A percentile compares a stretch with the other conserved stretches of the same genome.
Conservation (phyloP, 2,113 vertebrate species). For the Emberiza fucata region DNA sequence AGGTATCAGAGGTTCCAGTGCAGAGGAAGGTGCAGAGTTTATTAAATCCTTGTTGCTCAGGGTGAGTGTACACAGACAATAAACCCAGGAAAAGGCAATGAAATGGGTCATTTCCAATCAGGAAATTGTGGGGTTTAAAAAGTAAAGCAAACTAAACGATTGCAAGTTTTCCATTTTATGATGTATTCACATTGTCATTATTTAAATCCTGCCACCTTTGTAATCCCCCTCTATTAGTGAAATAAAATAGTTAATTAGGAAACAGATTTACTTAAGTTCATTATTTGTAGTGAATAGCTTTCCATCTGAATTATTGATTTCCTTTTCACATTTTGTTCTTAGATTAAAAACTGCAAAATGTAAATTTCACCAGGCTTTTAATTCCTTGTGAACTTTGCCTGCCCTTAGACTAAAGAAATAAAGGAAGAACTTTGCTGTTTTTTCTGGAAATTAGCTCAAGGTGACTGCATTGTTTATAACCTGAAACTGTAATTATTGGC, state of each 20-base stretch:
- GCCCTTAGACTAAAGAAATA: neutral
- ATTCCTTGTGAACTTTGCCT: neutral
- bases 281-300: constrained; percentile 14
- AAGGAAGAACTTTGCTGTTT: neutral
- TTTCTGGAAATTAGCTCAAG: neutral
- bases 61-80: neutral
- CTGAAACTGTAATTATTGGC: neutral
- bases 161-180: neutral
- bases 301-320: constrained; percentile 8
- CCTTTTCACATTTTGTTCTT: neutral
- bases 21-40: neutral
- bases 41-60: neutral
- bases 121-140: constrained; percentile 25
- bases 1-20: neutral
- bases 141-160: neutral
- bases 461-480: neutral
- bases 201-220: neutral
- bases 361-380: neutral
- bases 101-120: constrained; percentile 10
- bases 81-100: constrained; percentile 14
- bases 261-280: constrained; percentile 26
- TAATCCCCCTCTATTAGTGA: neutral
- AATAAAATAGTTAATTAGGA: neutral
- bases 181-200: neutral
- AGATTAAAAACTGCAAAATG: neutral